Conservation (phyloP, 2,888 invertebrate genomes). For the Sesamia inferens region DNA sequence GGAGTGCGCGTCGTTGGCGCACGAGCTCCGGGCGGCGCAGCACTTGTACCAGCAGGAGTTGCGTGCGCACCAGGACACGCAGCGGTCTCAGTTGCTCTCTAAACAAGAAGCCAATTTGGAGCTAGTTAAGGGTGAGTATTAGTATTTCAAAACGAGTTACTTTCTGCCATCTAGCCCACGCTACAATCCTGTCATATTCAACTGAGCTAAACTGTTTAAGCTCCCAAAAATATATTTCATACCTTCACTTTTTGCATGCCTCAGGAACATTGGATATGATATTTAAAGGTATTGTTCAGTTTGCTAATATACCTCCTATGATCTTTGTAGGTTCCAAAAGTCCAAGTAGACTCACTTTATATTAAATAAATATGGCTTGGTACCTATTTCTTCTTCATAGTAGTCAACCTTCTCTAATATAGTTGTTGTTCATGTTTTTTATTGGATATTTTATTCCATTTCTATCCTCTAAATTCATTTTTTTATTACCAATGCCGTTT, state of each 20-base stretch:
- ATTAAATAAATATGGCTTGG: conserved; percentile 40
- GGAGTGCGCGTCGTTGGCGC: conserved; percentile 95
- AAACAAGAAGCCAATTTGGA: conserved; percentile 98
- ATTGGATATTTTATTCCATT: not conserved
- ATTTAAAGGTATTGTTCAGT: conserved; percentile 91
- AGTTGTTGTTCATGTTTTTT: conserved; percentile 17
- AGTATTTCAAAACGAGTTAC: conserved; percentile 45
- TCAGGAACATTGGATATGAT: conserved; percentile 92
- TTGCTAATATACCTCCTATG: conserved; percentile 77
- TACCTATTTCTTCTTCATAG: conserved; percentile 26
- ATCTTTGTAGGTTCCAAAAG: conserved; percentile 53
- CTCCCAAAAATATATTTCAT: conserved; percentile 76
- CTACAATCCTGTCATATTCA: conserved; percentile 74
- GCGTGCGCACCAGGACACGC: conserved; percentile 96
- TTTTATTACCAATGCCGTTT: conserved; percentile 2
- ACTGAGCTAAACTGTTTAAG: conserved; percentile 74
- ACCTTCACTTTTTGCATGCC: conserved; percentile 89
- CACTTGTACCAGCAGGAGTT: conserved; percentile 96
- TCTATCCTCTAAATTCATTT: not conserved
- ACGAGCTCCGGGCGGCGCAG: conserved; percentile 96
- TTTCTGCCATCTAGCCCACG: conserved; percentile 65
- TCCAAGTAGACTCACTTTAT: conserved; percentile 54
- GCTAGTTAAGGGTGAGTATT: conserved; percentile 95
- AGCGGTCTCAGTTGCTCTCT: conserved; percentile 94
- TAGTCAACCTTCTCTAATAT: conserved; percentile 9